phyloP scores from a whole-genome alignment of 2,113 vertebrate genomes.

The Tapirus terrestris region DNA sequence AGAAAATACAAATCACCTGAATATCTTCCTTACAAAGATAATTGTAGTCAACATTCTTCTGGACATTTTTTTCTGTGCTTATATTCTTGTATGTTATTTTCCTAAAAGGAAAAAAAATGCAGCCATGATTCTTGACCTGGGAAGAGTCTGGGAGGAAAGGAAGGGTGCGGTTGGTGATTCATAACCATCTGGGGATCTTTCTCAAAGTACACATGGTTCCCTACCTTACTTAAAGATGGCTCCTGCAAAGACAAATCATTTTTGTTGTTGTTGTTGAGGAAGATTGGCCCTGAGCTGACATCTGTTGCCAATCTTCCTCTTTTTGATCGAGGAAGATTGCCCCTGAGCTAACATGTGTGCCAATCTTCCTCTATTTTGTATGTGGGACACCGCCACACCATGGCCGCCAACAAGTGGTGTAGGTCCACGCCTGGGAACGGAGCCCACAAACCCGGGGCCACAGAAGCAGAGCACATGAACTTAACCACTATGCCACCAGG shows the following conservation, averaged over 20 bases:
- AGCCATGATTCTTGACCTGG: background rate
- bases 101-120: background rate
- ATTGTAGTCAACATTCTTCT: background rate
- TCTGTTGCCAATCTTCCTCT: too few species aligned
- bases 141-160: background rate
- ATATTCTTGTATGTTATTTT: background rate
- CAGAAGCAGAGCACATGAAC: too few species aligned
- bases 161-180: background rate
- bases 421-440: too few species aligned
- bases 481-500: too few species aligned
- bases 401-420: too few species aligned
- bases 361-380: too few species aligned
- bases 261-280: too few species aligned
- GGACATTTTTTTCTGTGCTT: constrained; percentile 1
- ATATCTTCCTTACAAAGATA: background rate
- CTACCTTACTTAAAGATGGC: background rate
- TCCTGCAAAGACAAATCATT: background rate
- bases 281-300: too few species aligned
- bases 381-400: too few species aligned
- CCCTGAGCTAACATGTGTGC: too few species aligned
- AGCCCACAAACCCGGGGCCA: too few species aligned
- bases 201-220: background rate
- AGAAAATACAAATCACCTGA: background rate
- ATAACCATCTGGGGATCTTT: background rate
- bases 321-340: too few species aligned